Base-by-base conservation (phyloP, 2,888 invertebrate species). In the Panorpa germanica region DNA sequence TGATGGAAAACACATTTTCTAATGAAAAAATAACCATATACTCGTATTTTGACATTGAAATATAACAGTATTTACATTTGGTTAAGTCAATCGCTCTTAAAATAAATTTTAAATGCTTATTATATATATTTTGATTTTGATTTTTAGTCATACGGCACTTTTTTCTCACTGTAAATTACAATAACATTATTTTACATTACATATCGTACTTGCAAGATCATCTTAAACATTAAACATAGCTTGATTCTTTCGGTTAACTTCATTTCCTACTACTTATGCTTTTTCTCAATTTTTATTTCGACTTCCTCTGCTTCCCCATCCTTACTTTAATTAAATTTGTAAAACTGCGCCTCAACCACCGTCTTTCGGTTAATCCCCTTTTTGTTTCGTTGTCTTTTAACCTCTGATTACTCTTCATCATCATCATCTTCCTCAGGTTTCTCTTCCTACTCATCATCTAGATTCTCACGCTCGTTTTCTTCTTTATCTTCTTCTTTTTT, bases 401-500 rank as follows among this genome's bases (percentile, higher is more conserved):
- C 12, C 17, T 31, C n/a, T 27, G 27, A 14, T 5, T 26, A 16
- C 25, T 31, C 6, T 26, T 26, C 23, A 19, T 31, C 20, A 12
- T 27, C 13, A 7, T 15, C 19, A 15, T 10, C 13, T 27, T 31
- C 23, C 31, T 26, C n/a, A 19, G 25, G 25, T 25, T 30, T 30
- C 30, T 18, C 16, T 24, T 30, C 25, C 25, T 30, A 30, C 30
- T 14, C 30, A 17, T 25, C 16, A 30, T 18, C 17, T 24, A 25
- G 20, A 14, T 25, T 5, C 25, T 23, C 17, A 30, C 25, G 30
- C 25, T 21, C 25, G 30, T 30, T n/a, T n/a, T 25, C 30, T 30
- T 30, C 25, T 19, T 25, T 30, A 30, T 25, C 25, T 19, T 19
- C 25, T 25, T 30, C 25, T 30, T 28, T 30, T 30, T 24, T 25